Base-by-base conservation (phyloP, 2,888 invertebrate species). In the Tetragonisca angustula region DNA sequence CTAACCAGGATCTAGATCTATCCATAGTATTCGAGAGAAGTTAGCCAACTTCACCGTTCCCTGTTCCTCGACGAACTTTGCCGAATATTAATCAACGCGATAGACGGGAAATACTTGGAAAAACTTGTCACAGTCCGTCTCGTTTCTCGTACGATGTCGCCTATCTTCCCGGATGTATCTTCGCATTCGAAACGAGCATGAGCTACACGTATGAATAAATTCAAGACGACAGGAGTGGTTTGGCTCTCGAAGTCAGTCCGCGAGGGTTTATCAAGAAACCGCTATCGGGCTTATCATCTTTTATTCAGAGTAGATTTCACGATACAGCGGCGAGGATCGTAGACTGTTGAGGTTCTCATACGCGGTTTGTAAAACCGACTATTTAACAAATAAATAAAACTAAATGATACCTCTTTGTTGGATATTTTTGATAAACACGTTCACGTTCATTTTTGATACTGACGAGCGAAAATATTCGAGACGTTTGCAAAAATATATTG, bases 211-310 rank as follows among this genome's bases (percentile, higher is more conserved):
- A 83, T 81, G 82, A 83, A 83, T 83, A 83, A 81, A 83, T 76
- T 76, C 71, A 36, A 59, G 4, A 9, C 49, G 62, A n/a, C 65
- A 24, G 43, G 52, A 19, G 27, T 43, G 64, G n/a, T 36, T 36
- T 27, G 17, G 64, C 50, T 49, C 65, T 70, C 54, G 75, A 75
- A 67, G 59, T 71, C 70, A 59, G 62, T 24, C 5, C 70, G 32
- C 65, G 52, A 36, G 27, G 74, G 54, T 70, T 73, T 80, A 81
- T 74, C 81, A 80, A 32, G 36, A 67, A 32, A 56, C 69, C 73
- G 36, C 69, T 81, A 83, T 83, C 72, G 54, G 36, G 64, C 54
- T 81, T 54, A 74, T 84, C 83, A 83, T 84, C 84, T 83, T 83
- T 83, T 84, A 84, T 83, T 84, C 84, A 77, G 43, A 67, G 64